These are phyloP conservation scores for Diloba caeruleocephala DNA, from an alignment of 2,888 invertebrate genomes.

Conservation along the genomic window DNA sequence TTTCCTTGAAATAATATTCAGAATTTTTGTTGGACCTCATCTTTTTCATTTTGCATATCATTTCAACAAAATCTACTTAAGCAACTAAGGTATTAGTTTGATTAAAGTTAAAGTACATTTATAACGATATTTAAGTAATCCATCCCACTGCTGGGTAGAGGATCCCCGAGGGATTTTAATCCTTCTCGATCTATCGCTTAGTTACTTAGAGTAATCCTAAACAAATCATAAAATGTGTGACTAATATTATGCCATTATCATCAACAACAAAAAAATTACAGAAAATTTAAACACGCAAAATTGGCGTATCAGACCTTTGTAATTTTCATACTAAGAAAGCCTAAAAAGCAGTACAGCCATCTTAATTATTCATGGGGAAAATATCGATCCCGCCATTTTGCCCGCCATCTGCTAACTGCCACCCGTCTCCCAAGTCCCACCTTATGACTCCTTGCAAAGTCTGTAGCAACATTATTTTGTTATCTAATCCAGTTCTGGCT, in stretches of 20 bases:
- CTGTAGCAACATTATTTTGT: conserved; percentile 30
- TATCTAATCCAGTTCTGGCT: conserved; percentile 31
- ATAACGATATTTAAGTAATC: background rate
- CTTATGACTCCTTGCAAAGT: conserved; percentile 28
- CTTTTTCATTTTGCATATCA: too few relatives aligned
- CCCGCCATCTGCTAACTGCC: conserved; percentile 66
- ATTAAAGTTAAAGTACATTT: too few relatives aligned
- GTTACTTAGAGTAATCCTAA: conserved; percentile 1
- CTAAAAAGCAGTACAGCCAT: conserved; percentile 72
- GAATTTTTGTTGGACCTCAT: too few relatives aligned
- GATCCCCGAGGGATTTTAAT: background rate
- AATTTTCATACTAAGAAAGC: conserved; percentile 47
- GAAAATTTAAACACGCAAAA: conserved; percentile 2
- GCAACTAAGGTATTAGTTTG: too few relatives aligned
- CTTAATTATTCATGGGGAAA: conserved; percentile 80
- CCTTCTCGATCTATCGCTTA: background rate
- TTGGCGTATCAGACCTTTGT: conserved; percentile 16
- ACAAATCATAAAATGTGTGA: background rate
- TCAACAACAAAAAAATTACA: background rate
- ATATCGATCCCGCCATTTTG: conserved; percentile 69
- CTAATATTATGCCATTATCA: background rate
- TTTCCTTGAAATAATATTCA: too few relatives aligned
- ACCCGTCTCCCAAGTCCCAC: conserved; percentile 47
- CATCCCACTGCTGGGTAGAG: background rate
- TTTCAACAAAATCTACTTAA: too few relatives aligned